Conservation (phyloP, 1,140 invertebrate species). For the Zaprionus nigranus region DNA sequence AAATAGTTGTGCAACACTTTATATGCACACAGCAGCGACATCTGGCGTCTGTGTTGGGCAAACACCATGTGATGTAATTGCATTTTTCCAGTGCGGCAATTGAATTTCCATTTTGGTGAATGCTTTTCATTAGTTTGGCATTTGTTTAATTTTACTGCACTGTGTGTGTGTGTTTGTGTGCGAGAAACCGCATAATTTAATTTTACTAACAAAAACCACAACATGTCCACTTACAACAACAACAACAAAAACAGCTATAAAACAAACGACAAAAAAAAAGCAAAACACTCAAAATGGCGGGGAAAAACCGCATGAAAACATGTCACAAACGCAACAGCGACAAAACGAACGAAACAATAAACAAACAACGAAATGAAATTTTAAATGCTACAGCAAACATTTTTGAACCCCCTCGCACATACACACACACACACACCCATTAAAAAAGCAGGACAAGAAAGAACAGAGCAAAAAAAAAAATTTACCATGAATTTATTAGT, state of each 20-base stretch:
- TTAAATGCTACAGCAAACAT: conserved; percentile 46
- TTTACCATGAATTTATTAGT: conserved; percentile 70
- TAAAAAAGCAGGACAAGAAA: background rate
- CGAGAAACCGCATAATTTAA: conserved; percentile 76
- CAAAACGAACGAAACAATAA: conserved; percentile 31
- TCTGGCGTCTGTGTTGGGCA: conserved; percentile 31
- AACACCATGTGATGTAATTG: conserved; percentile 37
- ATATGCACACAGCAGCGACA: conserved; percentile 22
- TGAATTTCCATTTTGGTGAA: conserved; percentile 34
- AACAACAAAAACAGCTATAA: conserved; percentile 23
- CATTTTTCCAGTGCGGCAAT: conserved; percentile 19
- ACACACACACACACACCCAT: background rate
- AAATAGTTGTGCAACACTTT: background rate
- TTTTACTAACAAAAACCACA: conserved; percentile 77
- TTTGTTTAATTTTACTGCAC: conserved; percentile 36
- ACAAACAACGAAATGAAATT: conserved; percentile 47
- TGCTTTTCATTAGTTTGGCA: conserved; percentile 53
- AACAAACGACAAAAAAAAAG: conserved; percentile 36
- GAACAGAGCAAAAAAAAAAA: conserved; percentile 24
- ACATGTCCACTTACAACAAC: conserved; percentile 65
- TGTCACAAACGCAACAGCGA: conserved; percentile 64
- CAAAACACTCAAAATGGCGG: conserved; percentile 43
- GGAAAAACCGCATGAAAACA: conserved; percentile 70
- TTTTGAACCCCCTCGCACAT: background rate
- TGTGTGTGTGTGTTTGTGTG: conserved; percentile 28